Evolutionary conservation across 2,797 vertebrate genomes (phyloP).

Genomic region (Acipenser oxyrinchus): DNA sequence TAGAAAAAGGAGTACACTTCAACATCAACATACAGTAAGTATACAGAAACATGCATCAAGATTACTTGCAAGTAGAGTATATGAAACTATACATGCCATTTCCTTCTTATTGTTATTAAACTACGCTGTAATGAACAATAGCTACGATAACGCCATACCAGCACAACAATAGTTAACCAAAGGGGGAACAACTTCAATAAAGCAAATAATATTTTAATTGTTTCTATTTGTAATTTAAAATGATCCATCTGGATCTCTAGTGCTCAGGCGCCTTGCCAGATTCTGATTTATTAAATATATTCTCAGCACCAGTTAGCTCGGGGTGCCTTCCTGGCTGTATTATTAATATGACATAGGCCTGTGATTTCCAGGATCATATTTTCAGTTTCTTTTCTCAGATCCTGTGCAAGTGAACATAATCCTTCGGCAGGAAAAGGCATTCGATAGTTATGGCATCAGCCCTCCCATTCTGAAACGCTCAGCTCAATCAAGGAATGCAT

Average conservation of each 20-base stretch:
- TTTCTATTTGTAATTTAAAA: slow-evolving; percentile 42
- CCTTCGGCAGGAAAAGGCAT: slow-evolving; percentile 32
- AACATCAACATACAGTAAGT: no score
- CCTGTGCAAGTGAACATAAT: slow-evolving; percentile 39
- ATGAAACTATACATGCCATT: no score
- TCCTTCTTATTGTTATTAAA: no score
- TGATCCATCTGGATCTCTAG: slow-evolving; percentile 29
- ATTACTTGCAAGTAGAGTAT: no score
- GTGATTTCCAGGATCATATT: slow-evolving; percentile 36
- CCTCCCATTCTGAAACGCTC: slow-evolving; percentile 28
- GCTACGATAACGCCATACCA: no score
- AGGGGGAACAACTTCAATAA: slow-evolving; percentile 24
- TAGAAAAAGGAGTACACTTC: no score
- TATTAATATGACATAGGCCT: slow-evolving; percentile 38
- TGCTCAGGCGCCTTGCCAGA: slow-evolving; percentile 21
- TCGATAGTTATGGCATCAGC: slow-evolving; percentile 23
- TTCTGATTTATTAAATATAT: slow-evolving; percentile 33
- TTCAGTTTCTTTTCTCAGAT: slow-evolving; percentile 41
- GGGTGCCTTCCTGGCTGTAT: slow-evolving; percentile 41
- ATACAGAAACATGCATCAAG: no score
- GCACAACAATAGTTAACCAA: no score
- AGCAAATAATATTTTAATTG: slow-evolving; percentile 29
- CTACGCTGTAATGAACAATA: no score
- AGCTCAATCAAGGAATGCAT: slow-evolving; percentile 27
- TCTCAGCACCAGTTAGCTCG: slow-evolving; percentile 29